Evolutionary conservation across 2,888 invertebrate genomes (phyloP), one percentile per base, ranked within the genome.

Genomic region (Anorthoa munda): DNA sequence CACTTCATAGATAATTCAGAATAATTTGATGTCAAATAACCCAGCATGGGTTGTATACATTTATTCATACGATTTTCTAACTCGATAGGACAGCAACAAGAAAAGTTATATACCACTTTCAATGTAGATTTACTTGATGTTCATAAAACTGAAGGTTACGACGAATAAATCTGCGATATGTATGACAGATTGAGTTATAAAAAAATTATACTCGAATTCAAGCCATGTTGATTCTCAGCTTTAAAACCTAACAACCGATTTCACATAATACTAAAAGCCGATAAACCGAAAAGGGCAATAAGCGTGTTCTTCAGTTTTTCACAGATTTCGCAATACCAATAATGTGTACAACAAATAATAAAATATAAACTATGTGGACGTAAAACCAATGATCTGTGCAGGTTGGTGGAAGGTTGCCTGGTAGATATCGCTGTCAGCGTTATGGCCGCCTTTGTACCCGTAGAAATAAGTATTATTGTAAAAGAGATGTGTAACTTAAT

Each of bases 351-450:
- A 75, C 69, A 70, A 82, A 77, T 75, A 83, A 84, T 82, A 82
- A 84, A 81, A 81, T 72, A 18, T 63, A 68, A 75, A 72, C 61
- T 75, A 74, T 73, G 63, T 58, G 63, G 70, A 68, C 63, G 65
- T 74, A 76, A 77, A 82, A 74, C 63, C 74, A 66, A 81, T 78
- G 75, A 81, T 81, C 77, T 68, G 74, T 71, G 75, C 12, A 68
- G 68, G 73, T 81, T n/a, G n/a, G n/a, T n/a, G n/a, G n/a, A n/a
- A n/a, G n/a, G n/a, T n/a, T n/a, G n/a, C n/a, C n/a, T n/a, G n/a
- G n/a, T n/a, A n/a, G n/a, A n/a, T n/a, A n/a, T n/a, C n/a, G n/a
- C n/a, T n/a, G n/a, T n/a, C n/a, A n/a, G n/a, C n/a, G n/a, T n/a
- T n/a, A n/a, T n/a, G n/a, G n/a, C n/a, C n/a, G n/a, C n/a, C n/a